Conservation (phyloP, 2,797 vertebrate genomes). For the Phaenicophaeus curvirostris region DNA sequence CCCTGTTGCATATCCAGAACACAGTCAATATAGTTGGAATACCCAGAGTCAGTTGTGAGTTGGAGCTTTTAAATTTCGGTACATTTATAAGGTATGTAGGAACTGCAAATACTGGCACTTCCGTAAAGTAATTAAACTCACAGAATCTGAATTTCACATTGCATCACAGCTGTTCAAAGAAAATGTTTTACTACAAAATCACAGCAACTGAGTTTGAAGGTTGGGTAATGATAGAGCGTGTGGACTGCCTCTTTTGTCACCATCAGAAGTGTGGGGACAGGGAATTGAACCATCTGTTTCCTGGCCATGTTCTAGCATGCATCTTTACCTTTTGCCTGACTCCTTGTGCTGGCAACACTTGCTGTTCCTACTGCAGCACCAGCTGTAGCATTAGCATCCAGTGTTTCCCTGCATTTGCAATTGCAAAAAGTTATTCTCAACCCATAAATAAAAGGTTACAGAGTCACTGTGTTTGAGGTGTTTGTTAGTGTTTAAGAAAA, state of each 20-base stretch:
- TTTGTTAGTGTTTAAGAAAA: too few relatives aligned
- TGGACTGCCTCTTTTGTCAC: not conserved
- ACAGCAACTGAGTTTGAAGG: not conserved
- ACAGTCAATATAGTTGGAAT: not conserved
- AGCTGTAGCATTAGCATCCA: too few relatives aligned
- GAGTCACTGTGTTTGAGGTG: too few relatives aligned
- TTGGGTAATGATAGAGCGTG: rapidly evolving
- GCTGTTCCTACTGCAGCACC: too few relatives aligned
- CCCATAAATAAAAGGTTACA: too few relatives aligned
- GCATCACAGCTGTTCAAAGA: rapidly evolving
- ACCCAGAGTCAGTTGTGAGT: not conserved
- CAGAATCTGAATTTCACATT: not conserved
- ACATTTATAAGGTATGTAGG: not conserved
- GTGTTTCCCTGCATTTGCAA: too few relatives aligned
- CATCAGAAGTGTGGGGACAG: not conserved
- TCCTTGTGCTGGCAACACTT: too few relatives aligned
- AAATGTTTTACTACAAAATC: not conserved
- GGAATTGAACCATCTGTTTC: not conserved
- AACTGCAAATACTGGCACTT: not conserved
- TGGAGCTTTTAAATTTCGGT: not conserved
- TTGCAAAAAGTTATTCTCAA: too few relatives aligned
- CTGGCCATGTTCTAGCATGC: not conserved
- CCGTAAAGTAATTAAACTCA: not conserved
- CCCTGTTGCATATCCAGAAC: not conserved
- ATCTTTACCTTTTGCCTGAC: too few relatives aligned